These are phyloP conservation scores for Pammene aurita DNA, from an alignment of 2,888 invertebrate genomes.

Conservation along the genomic window DNA sequence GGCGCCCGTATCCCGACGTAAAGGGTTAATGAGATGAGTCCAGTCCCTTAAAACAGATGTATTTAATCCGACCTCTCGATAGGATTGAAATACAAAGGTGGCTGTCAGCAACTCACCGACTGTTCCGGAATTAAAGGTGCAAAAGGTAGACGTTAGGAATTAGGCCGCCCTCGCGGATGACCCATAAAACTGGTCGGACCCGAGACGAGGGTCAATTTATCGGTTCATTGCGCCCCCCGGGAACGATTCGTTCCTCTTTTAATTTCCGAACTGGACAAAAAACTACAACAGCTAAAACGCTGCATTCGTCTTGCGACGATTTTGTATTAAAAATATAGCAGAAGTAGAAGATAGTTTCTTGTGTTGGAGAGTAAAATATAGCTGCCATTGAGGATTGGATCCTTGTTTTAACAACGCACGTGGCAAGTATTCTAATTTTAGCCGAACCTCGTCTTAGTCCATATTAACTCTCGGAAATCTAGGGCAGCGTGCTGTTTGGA, in stretches of 20 bases:
- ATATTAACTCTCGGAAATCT: slow-evolving; percentile 43
- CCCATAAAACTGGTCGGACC: slow-evolving; percentile 41
- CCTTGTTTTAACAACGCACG: slow-evolving; percentile 25
- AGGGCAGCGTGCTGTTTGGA: slow-evolving; percentile 40
- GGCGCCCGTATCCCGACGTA: not conserved
- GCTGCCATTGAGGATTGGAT: slow-evolving; percentile 14
- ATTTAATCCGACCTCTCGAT: slow-evolving; percentile 8
- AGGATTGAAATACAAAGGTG: slow-evolving; percentile 37
- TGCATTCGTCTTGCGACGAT: slow-evolving; percentile 28
- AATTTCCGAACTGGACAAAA: slow-evolving; percentile 45
- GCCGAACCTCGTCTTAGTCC: slow-evolving; percentile 34
- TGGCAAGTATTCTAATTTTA: slow-evolving; percentile 38
- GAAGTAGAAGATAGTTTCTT: slow-evolving; percentile 8
- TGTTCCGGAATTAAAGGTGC: slow-evolving; percentile 40
- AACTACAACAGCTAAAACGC: slow-evolving; percentile 31
- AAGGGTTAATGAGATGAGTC: slow-evolving; percentile 2
- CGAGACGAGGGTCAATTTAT: slow-evolving; percentile 46
- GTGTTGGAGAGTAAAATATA: slow-evolving; percentile 22
- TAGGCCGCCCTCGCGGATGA: slow-evolving; percentile 35
- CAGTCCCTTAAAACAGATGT: not conserved
- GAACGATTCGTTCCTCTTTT: slow-evolving; percentile 45
- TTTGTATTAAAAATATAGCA: not conserved
- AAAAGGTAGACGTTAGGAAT: slow-evolving; percentile 41
- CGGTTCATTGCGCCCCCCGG: slow-evolving; percentile 44
- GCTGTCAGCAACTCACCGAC: slow-evolving; percentile 23